Percentiles rank a stretch among this genome's conserved stretches.
Evolutionary conservation across 2,888 invertebrate genomes (phyloP).

Genomic region (Alloscopus bannaensis): DNA sequence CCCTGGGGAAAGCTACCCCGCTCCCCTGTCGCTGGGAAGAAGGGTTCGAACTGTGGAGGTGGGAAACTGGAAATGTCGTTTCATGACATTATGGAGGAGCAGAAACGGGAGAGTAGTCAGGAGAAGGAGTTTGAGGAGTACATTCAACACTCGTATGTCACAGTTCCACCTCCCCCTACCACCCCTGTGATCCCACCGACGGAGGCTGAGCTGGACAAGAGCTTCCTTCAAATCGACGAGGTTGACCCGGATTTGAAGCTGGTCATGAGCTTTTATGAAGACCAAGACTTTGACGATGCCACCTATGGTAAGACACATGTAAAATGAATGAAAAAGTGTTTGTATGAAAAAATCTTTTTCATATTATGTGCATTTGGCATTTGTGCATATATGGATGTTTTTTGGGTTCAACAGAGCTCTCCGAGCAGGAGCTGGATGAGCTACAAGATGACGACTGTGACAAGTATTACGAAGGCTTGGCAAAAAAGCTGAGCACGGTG

Average conservation of each 20-base stretch:
- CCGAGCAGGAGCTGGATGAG: constrained; percentile 39
- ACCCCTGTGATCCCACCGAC: not conserved
- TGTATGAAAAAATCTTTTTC: not conserved
- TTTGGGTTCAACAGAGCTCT: constrained; percentile 26
- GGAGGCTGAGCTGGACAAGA: constrained; percentile 31
- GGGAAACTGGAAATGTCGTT: constrained; percentile 37
- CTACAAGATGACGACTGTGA: constrained; percentile 49
- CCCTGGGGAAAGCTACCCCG: constrained; percentile 50
- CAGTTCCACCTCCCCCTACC: constrained; percentile 10
- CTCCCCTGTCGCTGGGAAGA: constrained; percentile 15
- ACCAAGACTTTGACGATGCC: constrained; percentile 52
- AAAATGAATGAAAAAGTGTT: not conserved
- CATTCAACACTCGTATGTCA: constrained; percentile 51
- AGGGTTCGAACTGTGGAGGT: not conserved
- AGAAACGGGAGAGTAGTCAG: constrained; percentile 39
- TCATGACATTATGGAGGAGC: constrained; percentile 54
- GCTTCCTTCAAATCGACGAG: constrained; percentile 44
- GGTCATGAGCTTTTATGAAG: constrained; percentile 57
- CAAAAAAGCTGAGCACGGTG: constrained; percentile 53
- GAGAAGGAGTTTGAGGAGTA: constrained; percentile 62
- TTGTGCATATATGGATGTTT: not conserved
- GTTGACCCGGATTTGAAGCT: constrained; percentile 31
- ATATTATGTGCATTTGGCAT: constrained; percentile 6
- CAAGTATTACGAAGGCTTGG: constrained; percentile 55
- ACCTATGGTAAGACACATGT: constrained; percentile 35